These are phyloP conservation scores for Furcula furcula DNA, from an alignment of 2,888 invertebrate genomes.

Conservation along the genomic window DNA sequence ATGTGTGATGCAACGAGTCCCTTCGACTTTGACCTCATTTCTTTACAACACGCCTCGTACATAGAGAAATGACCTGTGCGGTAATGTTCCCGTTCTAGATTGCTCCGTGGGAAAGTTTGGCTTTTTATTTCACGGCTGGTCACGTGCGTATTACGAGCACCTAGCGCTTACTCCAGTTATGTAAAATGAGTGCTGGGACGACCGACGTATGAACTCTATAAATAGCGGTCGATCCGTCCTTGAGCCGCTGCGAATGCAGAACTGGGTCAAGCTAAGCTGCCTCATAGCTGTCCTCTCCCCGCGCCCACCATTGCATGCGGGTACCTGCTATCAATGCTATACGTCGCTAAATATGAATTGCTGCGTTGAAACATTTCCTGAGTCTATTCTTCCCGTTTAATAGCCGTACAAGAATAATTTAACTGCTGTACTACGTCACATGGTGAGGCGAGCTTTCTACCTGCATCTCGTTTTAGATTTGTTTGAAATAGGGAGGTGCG, in stretches of 20 bases:
- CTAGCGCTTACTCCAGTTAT: constrained; percentile 67
- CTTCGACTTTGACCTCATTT: constrained; percentile 43
- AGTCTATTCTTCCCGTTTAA: constrained; percentile 28
- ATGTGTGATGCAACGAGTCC: constrained; percentile 3
- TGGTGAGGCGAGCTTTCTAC: constrained; percentile 2
- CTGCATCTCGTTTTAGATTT: constrained; percentile 3
- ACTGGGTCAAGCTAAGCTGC: constrained; percentile 73
- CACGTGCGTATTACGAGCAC: constrained; percentile 53
- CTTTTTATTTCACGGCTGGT: constrained; percentile 36
- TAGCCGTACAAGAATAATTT: constrained; percentile 21
- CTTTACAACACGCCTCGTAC: constrained; percentile 26
- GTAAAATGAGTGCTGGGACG: constrained; percentile 73
- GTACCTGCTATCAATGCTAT: too few species aligned
- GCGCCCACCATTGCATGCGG: too few species aligned
- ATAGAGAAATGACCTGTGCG: constrained; percentile 52
- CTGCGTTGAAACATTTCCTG: constrained; percentile 35
- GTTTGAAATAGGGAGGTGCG: too few species aligned
- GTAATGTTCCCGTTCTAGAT: constrained; percentile 41
- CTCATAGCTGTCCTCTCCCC: constrained; percentile 49
- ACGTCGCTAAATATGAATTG: constrained; percentile 38
- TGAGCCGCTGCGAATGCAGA: constrained; percentile 71
- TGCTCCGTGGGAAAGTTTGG: constrained; percentile 60
- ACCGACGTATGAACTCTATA: constrained; percentile 74
- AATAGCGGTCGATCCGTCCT: constrained; percentile 80
- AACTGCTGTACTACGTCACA: constrained; percentile 6